A percentile compares a stretch with the other conserved stretches of the same genome.
phyloP scores from a whole-genome alignment of 1,140 invertebrate genomes.

The Drosophila micromelanica region DNA sequence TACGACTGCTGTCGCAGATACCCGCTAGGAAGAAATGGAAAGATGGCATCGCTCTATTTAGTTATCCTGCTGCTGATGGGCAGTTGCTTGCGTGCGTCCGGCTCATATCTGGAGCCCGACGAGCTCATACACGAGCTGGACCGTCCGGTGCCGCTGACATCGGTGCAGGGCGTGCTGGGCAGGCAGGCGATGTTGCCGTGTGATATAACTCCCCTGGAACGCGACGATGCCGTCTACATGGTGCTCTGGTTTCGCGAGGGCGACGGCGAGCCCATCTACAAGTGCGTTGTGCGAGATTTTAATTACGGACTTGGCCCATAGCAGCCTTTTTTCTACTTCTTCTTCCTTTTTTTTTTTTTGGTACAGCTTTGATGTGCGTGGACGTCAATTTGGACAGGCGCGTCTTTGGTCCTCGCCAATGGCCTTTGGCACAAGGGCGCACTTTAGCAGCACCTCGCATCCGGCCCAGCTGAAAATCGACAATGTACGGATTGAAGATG shows the following conservation, averaged over 20 bases:
- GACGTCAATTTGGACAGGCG: conserved; percentile 88
- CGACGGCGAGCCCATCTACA: conserved; percentile 93
- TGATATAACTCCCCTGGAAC: conserved; percentile 90
- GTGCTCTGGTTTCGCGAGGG: conserved; percentile 94
- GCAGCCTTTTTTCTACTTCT: not conserved
- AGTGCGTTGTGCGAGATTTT: conserved; percentile 86
- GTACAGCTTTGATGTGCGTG: conserved; percentile 93
- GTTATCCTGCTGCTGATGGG: conserved; percentile 36
- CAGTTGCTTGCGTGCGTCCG: conserved; percentile 19
- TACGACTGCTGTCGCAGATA: not conserved
- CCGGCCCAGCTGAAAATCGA: conserved; percentile 90
- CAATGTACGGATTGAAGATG: conserved; percentile 89
- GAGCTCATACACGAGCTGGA: conserved; percentile 84
- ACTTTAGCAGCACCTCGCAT: conserved; percentile 88
- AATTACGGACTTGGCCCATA: not conserved
- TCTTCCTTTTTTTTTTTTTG: conserved; percentile 45
- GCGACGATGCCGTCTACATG: conserved; percentile 92
- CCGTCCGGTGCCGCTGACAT: conserved; percentile 88
- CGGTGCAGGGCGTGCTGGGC: conserved; percentile 91
- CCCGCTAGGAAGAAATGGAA: not conserved
- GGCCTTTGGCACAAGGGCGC: conserved; percentile 91
- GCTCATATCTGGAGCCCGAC: conserved; percentile 78
- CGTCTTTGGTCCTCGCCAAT: conserved; percentile 91
- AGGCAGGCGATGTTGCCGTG: conserved; percentile 92
- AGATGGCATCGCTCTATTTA: conserved; percentile 2